These are phyloP conservation scores for Genyomyrus donnyi DNA, from an alignment of 2,113 vertebrate genomes.

Conservation along the genomic window DNA sequence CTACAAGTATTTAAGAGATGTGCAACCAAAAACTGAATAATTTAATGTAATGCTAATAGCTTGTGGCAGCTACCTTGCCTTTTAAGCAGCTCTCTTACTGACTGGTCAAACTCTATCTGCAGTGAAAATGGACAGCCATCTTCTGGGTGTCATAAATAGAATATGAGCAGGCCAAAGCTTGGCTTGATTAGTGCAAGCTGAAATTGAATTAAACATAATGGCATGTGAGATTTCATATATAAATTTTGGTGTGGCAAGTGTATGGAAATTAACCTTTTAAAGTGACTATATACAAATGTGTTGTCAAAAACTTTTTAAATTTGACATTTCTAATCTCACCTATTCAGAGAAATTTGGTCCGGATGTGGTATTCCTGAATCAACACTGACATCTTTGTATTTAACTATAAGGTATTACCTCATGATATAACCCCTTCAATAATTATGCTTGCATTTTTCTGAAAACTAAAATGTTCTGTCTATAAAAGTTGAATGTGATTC, in stretches of 20 bases:
- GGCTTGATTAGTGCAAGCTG: neutral
- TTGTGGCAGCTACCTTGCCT: neutral
- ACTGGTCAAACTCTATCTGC: neutral
- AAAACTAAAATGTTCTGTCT: neutral
- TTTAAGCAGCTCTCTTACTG: neutral
- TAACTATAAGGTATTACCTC: neutral
- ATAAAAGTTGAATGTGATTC: neutral
- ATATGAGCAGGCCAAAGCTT: neutral
- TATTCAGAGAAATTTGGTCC: neutral
- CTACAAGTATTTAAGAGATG: neutral
- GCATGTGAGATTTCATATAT: neutral
- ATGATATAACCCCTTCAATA: too few relatives aligned
- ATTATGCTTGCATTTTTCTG: neutral
- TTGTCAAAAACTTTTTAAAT: neutral
- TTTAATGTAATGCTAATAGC: neutral
- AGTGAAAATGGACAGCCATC: neutral
- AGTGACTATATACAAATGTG: neutral
- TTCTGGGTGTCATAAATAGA: neutral
- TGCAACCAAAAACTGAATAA: neutral
- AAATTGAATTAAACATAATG: neutral
- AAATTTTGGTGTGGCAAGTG: neutral
- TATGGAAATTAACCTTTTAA: neutral
- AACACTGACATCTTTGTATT: neutral
- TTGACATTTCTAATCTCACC: neutral
- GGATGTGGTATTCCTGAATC: neutral